These are phyloP conservation scores for Platygyra sinensis DNA, from an alignment of 64 coral and sea anemone genomes.

Conservation along the genomic window DNA sequence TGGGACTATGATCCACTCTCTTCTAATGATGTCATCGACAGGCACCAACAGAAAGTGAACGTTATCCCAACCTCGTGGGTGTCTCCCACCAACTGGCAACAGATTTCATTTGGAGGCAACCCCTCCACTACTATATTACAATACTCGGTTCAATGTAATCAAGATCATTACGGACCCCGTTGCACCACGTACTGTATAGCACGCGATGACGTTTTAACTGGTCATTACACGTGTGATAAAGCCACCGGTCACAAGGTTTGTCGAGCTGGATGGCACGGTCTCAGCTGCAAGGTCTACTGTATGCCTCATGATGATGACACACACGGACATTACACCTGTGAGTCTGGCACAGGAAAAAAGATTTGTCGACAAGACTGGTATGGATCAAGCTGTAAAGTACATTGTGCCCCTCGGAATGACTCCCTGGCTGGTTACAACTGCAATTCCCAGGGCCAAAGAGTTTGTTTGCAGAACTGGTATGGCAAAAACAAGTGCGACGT, in stretches of 20 bases:
- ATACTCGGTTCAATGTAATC: conserved; percentile 66
- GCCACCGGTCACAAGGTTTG: conserved; percentile 66
- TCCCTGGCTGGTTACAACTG: conserved; percentile 62
- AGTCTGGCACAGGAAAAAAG: conserved; percentile 45
- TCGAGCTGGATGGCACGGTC: conserved; percentile 56
- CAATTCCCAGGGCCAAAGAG: conserved; percentile 35
- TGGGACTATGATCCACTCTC: conserved; percentile 31
- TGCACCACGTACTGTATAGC: conserved; percentile 77
- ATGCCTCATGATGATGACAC: conserved; percentile 58
- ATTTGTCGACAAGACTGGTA: conserved; percentile 70
- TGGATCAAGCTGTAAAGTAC: conserved; percentile 52
- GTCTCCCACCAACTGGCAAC: conserved; percentile 20
- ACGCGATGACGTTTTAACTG: conserved; percentile 45
- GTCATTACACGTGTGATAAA: conserved; percentile 73
- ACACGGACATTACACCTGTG: conserved; percentile 73
- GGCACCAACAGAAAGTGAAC: conserved; percentile 11
- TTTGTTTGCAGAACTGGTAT: conserved; percentile 76
- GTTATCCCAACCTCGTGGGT: conserved; percentile 27
- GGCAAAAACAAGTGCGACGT: conserved; percentile 60
- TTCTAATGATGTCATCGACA: conserved; percentile 55
- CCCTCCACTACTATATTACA: conserved; percentile 24
- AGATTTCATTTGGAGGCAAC: conserved; percentile 34
- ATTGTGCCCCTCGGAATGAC: conserved; percentile 63
- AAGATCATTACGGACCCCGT: conserved; percentile 73
- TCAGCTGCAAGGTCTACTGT: conserved; percentile 62